These are phyloP conservation scores for Mongoloraphidia duomilia DNA, from an alignment of 2,888 invertebrate genomes.

Conservation along the genomic window DNA sequence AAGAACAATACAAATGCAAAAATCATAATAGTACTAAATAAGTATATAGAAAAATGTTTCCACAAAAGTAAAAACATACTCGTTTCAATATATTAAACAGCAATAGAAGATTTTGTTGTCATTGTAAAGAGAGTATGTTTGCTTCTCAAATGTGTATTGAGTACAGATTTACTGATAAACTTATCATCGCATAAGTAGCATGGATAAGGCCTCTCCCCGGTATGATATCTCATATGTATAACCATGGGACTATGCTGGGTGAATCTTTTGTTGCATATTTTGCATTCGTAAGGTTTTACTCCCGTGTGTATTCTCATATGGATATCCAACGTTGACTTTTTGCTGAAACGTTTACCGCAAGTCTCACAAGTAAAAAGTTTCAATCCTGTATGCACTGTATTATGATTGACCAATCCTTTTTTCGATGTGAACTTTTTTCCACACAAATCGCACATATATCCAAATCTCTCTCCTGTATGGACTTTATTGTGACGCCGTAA, in stretches of 20 bases:
- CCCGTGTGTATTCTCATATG: slow-evolving; percentile 7
- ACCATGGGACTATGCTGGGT: slow-evolving; percentile 31
- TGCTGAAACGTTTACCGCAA: slow-evolving; percentile 7
- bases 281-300: slow-evolving; percentile 10
- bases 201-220: slow-evolving; percentile 34
- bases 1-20: no score
- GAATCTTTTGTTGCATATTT: slow-evolving; percentile 17
- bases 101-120: no score
- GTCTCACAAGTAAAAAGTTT: slow-evolving; percentile 11
- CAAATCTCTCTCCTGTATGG: slow-evolving; percentile 1
- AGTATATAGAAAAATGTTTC: no score
- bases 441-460: slow-evolving; percentile 8
- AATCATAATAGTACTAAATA: no score
- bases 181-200: slow-evolving; percentile 26
- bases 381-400: slow-evolving; percentile 6
- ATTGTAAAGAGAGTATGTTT: not conserved
- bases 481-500: not conserved
- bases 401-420: slow-evolving; percentile 4
- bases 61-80: no score
- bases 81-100: no score
- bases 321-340: slow-evolving; percentile 1
- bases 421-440: slow-evolving; percentile 3
- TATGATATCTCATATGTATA: slow-evolving; percentile 28
- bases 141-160: slow-evolving; percentile 18
- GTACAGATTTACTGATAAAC: slow-evolving; percentile 20